Conservation (phyloP, 2,888 invertebrate species). For the Cephus rjabovi region DNA sequence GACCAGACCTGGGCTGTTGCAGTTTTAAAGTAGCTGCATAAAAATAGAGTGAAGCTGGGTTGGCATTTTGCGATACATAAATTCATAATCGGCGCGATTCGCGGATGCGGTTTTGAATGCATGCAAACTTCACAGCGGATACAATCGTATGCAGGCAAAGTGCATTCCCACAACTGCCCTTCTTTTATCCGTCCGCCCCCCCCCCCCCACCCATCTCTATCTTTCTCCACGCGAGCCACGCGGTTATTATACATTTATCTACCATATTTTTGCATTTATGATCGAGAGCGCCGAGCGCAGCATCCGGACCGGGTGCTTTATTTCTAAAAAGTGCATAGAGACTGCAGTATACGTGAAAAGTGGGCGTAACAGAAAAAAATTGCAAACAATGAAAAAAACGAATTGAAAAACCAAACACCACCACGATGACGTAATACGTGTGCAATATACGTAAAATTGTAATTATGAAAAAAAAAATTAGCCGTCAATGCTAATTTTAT, state of each 20-base stretch:
- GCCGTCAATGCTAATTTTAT: neutral
- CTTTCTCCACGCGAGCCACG: neutral
- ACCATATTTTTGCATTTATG: slow-evolving; percentile 5
- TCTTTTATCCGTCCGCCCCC: neutral
- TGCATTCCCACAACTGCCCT: neutral
- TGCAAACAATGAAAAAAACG: neutral
- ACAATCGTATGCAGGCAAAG: neutral
- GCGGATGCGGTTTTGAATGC: neutral
- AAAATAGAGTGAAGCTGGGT: neutral
- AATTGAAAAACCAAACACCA: neutral
- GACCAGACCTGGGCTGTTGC: neutral
- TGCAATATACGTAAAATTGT: neutral
- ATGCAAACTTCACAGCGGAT: neutral
- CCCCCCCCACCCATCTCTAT: neutral
- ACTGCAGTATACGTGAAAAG: neutral
- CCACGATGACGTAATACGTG: neutral
- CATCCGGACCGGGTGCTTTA: neutral
- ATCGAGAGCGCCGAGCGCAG: neutral
- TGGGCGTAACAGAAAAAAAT: neutral
- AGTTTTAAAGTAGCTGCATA: neutral
- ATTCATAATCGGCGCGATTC: neutral
- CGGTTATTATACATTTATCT: neutral
- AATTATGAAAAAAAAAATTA: no score
- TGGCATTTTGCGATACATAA: neutral
- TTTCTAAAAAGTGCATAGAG: neutral